Base-by-base conservation (phyloP, 2,888 invertebrate species). In the Scaptodrosophila latifasciaeformis region DNA sequence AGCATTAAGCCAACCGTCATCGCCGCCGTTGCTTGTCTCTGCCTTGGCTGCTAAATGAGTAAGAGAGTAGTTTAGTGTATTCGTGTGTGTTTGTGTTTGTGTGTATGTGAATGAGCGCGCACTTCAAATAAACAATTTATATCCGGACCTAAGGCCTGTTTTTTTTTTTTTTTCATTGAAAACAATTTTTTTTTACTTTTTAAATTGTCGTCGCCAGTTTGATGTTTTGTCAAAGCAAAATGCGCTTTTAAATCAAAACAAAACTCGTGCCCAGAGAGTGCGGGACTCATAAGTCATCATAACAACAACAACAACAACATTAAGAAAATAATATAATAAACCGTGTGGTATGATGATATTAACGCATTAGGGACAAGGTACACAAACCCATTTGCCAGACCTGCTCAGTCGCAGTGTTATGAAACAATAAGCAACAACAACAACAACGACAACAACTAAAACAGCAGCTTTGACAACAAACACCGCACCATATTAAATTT, bases 111-210 rank as follows among this genome's bases (percentile, higher is more conserved):
- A 48, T n/a, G 37, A 24, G 35, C 44, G 15, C 12, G 15, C 47
- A 45, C 52, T 52, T 60, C 56, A 62, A 51, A 70, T 72, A 74
- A 74, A 76, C 77, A 65, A 72, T 72, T 72, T 72, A 71, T 75
- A 75, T 75, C 75, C 81, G 81, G 81, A 76, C 69, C 75, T 74
- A 69, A 65, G 78, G 78, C 75, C 71, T 71, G 78, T 74, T 77
- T 75, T 64, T 70, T 67, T 75, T 65, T 69, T 67, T 72, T 77
- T 70, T 70, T 76, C 79, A 72, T 81, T 75, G 75, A 77, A 79
- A 81, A 24, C 24, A 24, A 24, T 65, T 60, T 31, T 34, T 34
- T 31, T 15, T 46, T 4, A 6, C n/a, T 24, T 24, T 24, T 12
- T 42, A 30, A 12, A 6, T 40, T n/a, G 2, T 50, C 54, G 59